Evolutionary conservation across 2,113 vertebrate genomes (phyloP), one percentile per base, ranked within the genome.

Genomic region (Phalacrocorax aristotelis): DNA sequence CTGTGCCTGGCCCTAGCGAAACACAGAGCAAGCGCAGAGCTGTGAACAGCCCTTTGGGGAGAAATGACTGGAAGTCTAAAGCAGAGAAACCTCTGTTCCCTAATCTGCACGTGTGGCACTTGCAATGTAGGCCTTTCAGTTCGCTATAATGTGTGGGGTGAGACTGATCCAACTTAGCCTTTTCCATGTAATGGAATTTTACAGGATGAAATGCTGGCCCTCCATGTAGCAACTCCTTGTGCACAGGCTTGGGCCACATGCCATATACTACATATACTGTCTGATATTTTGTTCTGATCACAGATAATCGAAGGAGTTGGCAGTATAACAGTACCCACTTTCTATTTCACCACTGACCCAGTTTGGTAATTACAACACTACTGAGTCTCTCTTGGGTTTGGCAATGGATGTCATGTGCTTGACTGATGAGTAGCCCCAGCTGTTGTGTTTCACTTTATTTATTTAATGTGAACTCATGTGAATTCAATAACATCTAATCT

Each of bases 401-500:
- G 82, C 91, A 95, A 83, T 44, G 85, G 94, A 88, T 94, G 88
- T 90, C 95, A 91, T 93, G 65, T 93, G 77, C 83, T 92, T 94
- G 85, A 95, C 75, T 86, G 93, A 92, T 92, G 96, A 95, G 86
- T 71, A 93, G 93, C 71, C 95, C 76, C 97, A 98, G 95, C 92
- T 98, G 96, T 94, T 95, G 88, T 72, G 62, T 82, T 96, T 94
- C 13, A 66, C 69, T 90, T 95, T 96, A 96, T 94, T 96, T 94
- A 87, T 94, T 96, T 95, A 96, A 83, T 3, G 19, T 90, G 89
- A 95, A 95, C 80, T 94, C 88, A 89, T 95, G 92, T 86, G 88
- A 96, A 93, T 96, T 94, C 93, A 96, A 52, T 93, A 94, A 91
- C 84, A 91, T 97, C 93, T 96, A 95, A 97, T 96, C 93, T 95